These are phyloP conservation scores for Amyelois transitella DNA, from an alignment of 1,140 invertebrate species.

Conservation along the genomic window DNA sequence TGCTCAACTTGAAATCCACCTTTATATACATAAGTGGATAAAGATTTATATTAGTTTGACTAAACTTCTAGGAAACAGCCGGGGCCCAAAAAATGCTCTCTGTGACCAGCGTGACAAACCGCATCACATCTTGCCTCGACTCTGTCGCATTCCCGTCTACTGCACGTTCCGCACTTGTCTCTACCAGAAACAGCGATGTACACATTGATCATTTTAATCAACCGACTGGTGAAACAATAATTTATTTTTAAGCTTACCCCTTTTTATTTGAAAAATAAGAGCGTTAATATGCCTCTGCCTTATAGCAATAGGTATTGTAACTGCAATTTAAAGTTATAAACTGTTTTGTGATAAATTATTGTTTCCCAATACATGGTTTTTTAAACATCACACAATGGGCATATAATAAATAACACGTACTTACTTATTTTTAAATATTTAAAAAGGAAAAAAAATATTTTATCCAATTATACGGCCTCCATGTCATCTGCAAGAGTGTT, in stretches of 20 bases:
- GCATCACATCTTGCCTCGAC: conserved; percentile 16
- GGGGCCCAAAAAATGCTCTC: conserved; percentile 67
- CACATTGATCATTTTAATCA: background rate
- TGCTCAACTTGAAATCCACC: background rate
- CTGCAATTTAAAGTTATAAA: too few species aligned
- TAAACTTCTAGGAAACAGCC: conserved; percentile 68
- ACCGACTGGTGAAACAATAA: background rate
- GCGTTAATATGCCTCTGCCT: too few species aligned
- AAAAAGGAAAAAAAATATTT: too few species aligned
- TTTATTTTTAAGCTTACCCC: background rate
- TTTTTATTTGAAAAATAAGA: too few species aligned
- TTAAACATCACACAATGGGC: too few species aligned
- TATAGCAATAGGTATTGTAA: too few species aligned
- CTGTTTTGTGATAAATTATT: background rate
- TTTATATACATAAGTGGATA: background rate
- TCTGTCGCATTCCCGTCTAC: conserved; percentile 12
- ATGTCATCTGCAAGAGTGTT: too few species aligned
- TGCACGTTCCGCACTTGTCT: conserved; percentile 2
- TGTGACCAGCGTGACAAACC: conserved; percentile 54
- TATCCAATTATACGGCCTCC: too few species aligned
- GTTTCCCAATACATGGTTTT: background rate
- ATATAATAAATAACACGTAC: too few species aligned
- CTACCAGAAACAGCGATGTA: background rate
- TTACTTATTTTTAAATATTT: too few species aligned
- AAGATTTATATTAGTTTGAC: conserved; percentile 21